phyloP scores from a whole-genome alignment of 2,113 vertebrate species.

The Cyanocitta stelleri region DNA sequence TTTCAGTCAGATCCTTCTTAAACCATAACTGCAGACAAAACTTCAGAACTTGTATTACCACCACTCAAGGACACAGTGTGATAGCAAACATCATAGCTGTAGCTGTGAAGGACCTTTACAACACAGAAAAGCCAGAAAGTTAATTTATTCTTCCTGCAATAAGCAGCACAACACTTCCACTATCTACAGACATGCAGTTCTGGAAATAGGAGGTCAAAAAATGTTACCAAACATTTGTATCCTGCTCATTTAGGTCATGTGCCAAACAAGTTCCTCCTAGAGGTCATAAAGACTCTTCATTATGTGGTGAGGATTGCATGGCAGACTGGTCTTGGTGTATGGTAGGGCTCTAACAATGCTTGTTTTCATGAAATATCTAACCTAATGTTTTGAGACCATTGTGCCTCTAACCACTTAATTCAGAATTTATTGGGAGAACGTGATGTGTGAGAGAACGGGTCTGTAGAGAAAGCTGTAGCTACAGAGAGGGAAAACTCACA shows the following conservation, averaged over 20 bases:
- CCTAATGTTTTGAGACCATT: not conserved
- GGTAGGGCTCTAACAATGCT: not conserved
- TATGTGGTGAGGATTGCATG: not conserved
- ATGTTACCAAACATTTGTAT: not conserved
- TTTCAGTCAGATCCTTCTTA: not conserved
- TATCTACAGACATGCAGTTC: not conserved
- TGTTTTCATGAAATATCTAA: not conserved
- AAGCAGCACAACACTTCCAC: not conserved
- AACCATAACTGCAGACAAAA: not conserved
- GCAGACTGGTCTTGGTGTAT: not conserved
- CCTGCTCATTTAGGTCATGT: accelerated
- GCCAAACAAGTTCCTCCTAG: not conserved
- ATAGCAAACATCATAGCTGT: not conserved
- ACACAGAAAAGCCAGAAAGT: not conserved
- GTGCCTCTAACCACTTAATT: not conserved
- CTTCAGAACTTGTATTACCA: not conserved
- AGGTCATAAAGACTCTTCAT: not conserved
- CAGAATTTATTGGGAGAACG: not conserved
- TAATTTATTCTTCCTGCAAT: not conserved
- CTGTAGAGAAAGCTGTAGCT: not conserved
- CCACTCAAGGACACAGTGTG: not conserved
- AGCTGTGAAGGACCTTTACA: not conserved
- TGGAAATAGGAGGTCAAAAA: not conserved
- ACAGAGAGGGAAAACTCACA: not conserved
- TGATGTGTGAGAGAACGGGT: not conserved